Conservation (phyloP, 2,888 invertebrate genomes). For the Pelosia muscerda region DNA sequence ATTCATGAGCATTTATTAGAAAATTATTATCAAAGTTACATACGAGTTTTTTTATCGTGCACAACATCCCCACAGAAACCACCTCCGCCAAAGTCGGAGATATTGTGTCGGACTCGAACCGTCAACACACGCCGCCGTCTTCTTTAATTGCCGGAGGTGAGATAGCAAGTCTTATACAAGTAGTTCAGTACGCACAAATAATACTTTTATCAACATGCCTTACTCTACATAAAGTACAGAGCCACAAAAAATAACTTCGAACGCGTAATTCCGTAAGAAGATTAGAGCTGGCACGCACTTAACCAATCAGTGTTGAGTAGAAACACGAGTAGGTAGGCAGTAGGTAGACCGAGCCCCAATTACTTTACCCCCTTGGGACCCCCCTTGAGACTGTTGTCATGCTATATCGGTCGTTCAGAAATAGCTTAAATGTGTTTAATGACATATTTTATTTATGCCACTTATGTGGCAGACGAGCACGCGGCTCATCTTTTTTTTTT, state of each 20-base stretch:
- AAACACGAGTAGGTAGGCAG: background rate
- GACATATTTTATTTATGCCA: background rate
- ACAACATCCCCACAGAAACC: no score
- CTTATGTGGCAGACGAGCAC: no score
- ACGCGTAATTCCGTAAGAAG: slow-evolving; percentile 1
- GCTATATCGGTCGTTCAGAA: background rate
- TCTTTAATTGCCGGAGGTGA: no score
- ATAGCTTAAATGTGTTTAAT: background rate
- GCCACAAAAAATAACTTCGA: background rate
- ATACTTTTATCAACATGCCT: background rate
- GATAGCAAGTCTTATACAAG: no score
- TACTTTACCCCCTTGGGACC: background rate
- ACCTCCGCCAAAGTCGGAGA: no score
- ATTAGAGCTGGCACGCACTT: slow-evolving; percentile 5
- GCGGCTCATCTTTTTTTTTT: no score
- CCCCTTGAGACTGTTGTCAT: background rate
- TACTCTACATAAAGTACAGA: background rate
- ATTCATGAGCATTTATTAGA: no score
- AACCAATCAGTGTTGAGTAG: slow-evolving; percentile 2
- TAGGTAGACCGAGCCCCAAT: background rate
- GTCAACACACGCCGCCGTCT: no score
- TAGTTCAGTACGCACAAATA: no score
- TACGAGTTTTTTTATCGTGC: no score
- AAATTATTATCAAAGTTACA: no score
- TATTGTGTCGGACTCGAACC: no score